Base-by-base conservation (phyloP, 2,113 vertebrate species). In the Lepus europaeus region DNA sequence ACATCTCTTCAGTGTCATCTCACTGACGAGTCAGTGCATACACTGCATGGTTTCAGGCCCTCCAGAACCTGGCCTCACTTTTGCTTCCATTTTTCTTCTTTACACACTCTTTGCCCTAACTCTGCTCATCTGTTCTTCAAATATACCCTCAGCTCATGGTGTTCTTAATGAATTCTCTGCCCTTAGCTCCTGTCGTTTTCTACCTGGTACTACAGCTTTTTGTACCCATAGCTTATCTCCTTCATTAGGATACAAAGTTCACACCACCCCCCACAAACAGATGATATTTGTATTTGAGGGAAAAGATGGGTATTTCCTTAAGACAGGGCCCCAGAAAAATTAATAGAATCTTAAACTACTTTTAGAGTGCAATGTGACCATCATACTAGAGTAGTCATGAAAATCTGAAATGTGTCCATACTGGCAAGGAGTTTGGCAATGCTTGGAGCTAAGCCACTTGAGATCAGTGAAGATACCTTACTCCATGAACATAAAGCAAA, bases 401-500 rank as follows among this genome's bases (percentile, higher is more conserved):
- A 7, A 36, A 68, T 27, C 66, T 90, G 78, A 81, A 82, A 45
- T 72, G 14, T 80, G 29, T 92, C 36, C 53, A 69, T n/a, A 77
- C 45, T 36, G n/a, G n/a, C 77, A 95, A 72, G 7, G 61, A 53
- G 36, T n/a, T 66, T 70, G n/a, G 69, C 86, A 88, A 90, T 45
- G 45, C 6, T 45, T 45, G 45, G 45, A 45, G 45, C 45, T 6
- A 45, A 45, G 45, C 5, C 14, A 39, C 29, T 63, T 16, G 45
- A n/a, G 22, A 36, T 17, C 19, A 3, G 9, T 68, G 25, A 72
- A 56, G 56, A 36, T 12, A 76, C 13, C 33, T 73, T 66, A 22
- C 53, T 63, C 31, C 51, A 9, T 79, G 70, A 74, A 80, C 20
- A 87, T 9, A 29, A 0, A 76, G 51, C 29, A 83, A 31, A 87